Base-by-base conservation (phyloP, 2,797 vertebrate genomes). In the Siniperca obscura region DNA sequence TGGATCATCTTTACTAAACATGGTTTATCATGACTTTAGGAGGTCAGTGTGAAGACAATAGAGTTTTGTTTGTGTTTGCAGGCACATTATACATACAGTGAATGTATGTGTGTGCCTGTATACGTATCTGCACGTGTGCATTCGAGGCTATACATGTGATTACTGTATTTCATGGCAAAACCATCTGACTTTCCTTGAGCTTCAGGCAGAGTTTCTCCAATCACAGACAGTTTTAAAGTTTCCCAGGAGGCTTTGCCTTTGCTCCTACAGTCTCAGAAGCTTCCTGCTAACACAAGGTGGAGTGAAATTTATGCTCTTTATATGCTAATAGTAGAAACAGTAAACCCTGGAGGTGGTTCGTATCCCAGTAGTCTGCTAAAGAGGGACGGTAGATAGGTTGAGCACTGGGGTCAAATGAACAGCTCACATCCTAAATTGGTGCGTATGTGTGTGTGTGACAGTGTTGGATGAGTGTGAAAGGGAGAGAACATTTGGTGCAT, bases 311-410 rank as follows among this genome's bases (percentile, higher is more conserved):
- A 77, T 89, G 89, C 87, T 90, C 77, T 90, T 92, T 91, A 87
- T 91, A 90, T 93, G 90, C 89, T 90, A 91, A 90, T 91, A 78
- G 86, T 73, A 55, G 82, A 90, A 87, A 88, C 61, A 62, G 80
- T 73, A 87, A 89, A 85, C 69, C 86, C 90, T 87, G 22, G 74
- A 89, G 88, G 91, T 88, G 70, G 60, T 85, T 87, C 70, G 73
- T 88, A 84, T 91, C 86, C 87, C 86, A 77, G 52, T 27, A 71
- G 85, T 80, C 70, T 71, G 81, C 67, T 82, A 80, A 84, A 88
- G 82, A 87, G 81, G 89, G 75, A 81, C 19, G 21, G 70, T 30
- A 75, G 85, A 83, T 85, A 74, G 73, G 60, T 81, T 81, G 85
- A 89, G 89, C 81, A 84, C 66, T 64, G 83, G 84, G 87, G 86